A percentile compares a stretch with the other conserved stretches of the same genome.
phyloP scores from a whole-genome alignment of 2,888 invertebrate genomes.

The Andrena bicolor region DNA sequence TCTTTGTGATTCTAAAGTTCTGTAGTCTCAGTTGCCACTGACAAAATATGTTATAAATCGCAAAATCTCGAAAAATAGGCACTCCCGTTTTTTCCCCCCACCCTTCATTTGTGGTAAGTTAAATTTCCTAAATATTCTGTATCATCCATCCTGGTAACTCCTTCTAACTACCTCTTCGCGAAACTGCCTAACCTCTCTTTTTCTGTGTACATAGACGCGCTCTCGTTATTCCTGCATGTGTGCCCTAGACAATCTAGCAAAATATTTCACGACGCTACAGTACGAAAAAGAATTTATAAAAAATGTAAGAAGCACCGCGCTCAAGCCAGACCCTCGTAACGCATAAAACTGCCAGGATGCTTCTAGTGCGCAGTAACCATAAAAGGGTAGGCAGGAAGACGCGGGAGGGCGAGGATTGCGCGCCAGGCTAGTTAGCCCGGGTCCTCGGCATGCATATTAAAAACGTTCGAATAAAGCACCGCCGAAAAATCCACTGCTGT shows the following conservation, averaged over 20 bases:
- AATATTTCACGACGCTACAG: not conserved
- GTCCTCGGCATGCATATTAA: conserved; percentile 81
- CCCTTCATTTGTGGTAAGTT: not conserved
- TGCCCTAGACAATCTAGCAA: not conserved
- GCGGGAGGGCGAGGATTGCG: conserved; percentile 65
- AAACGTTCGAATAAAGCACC: conserved; percentile 81
- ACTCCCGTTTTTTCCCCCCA: not conserved
- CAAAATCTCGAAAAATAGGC: not conserved
- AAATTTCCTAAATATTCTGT: not conserved
- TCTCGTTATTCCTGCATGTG: not conserved
- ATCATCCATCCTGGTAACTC: not conserved
- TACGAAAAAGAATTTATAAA: conserved; percentile 23
- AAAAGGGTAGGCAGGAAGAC: conserved; percentile 32
- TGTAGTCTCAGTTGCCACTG: too few relatives aligned
- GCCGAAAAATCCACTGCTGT: conserved; percentile 68
- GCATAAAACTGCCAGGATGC: conserved; percentile 12
- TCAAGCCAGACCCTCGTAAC: conserved; percentile 21
- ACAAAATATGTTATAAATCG: too few relatives aligned
- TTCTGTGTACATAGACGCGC: not conserved
- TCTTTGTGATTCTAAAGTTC: too few relatives aligned
- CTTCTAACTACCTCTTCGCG: not conserved
- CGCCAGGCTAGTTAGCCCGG: conserved; percentile 81
- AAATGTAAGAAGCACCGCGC: not conserved
- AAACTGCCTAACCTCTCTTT: not conserved
- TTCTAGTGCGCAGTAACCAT: conserved; percentile 23